Conservation (phyloP, 64 coral and sea anemone genomes). For the Pachyseris speciosa region DNA sequence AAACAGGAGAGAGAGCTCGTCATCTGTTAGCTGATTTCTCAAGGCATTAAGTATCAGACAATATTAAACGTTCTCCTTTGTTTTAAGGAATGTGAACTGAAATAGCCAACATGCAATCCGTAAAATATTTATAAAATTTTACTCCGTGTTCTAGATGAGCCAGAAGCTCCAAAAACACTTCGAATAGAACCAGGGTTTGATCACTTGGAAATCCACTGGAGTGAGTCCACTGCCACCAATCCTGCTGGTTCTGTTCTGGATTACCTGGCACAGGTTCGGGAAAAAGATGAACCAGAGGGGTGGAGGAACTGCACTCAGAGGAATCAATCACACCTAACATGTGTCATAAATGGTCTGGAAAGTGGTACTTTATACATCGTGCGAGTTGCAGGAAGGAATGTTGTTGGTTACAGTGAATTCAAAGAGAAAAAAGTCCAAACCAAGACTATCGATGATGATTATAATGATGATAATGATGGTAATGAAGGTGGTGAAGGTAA, state of each 20-base stretch:
- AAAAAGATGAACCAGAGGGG: background rate
- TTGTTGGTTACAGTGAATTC: background rate
- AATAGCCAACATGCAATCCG: no score
- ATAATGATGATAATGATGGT: no score
- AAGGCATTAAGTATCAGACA: no score
- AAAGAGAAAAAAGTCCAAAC: background rate
- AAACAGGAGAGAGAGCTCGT: no score
- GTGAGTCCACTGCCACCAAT: background rate
- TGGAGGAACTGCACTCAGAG: background rate
- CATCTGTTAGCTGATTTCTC: no score
- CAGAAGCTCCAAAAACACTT: background rate
- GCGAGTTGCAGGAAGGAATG: background rate
- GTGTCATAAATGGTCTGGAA: background rate
- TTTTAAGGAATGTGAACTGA: no score
- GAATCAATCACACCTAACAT: background rate
- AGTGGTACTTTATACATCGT: background rate
- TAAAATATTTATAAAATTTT: no score
- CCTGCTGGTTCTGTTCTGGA: background rate
- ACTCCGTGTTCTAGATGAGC: background rate
- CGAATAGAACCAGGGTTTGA: background rate
- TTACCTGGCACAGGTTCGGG: background rate
- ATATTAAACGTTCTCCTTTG: no score
- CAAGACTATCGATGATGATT: background rate
- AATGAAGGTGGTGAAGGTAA: no score
- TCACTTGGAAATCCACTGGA: conserved; percentile 1